A percentile compares a stretch with the other conserved stretches of the same genome.
phyloP scores from a whole-genome alignment of 2,888 invertebrate species.

The Ornithoptera alexandrae region DNA sequence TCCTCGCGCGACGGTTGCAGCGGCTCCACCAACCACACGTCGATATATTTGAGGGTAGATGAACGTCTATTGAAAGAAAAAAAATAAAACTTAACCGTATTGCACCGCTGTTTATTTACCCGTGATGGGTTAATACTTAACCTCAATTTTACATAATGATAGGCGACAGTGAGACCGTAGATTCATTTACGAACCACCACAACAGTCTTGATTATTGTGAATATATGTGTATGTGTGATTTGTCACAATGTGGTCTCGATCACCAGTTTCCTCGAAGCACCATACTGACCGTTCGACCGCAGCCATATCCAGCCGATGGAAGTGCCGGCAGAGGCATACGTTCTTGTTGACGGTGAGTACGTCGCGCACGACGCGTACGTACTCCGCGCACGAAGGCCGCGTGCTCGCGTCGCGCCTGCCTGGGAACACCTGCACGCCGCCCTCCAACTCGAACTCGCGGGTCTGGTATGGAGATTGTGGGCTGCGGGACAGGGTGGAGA shows the following conservation, averaged over 20 bases:
- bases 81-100: neutral
- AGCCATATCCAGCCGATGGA: constrained; percentile 89
- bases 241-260: no score
- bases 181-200: no score
- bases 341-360: constrained; percentile 96
- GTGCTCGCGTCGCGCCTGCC: constrained; percentile 36
- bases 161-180: no score
- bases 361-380: constrained; percentile 86
- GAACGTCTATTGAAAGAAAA: constrained; percentile 63
- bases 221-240: no score
- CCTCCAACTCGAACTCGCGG: constrained; percentile 55
- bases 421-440: constrained; percentile 51
- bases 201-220: no score
- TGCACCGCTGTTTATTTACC: no score
- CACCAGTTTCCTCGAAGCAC: no score
- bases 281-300: constrained; percentile 83
- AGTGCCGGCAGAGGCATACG: constrained; percentile 95
- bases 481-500: constrained; percentile 48
- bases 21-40: constrained; percentile 98
- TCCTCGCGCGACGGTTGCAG: constrained; percentile 87
- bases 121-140: no score
- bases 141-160: no score
- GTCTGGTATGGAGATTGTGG: constrained; percentile 82
- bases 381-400: constrained; percentile 50
- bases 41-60: constrained; percentile 87